Conservation (phyloP, 30 jellyfish, hydroid and myxozoan species). For the Haliclystus octoradiatus region DNA sequence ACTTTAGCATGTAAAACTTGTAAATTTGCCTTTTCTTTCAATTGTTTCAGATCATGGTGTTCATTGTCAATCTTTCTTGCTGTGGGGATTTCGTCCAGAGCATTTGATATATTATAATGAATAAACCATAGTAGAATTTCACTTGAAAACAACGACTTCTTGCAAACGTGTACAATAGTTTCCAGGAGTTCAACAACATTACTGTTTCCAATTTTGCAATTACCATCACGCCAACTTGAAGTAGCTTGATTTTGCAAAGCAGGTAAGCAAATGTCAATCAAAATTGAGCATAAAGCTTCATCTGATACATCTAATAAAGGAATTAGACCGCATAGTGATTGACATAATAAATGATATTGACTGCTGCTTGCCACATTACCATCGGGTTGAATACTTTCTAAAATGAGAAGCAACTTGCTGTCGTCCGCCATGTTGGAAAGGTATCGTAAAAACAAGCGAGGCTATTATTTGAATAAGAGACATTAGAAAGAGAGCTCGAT, state of each 20-base stretch:
- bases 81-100: background rate
- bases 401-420: too few relatives aligned
- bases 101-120: background rate
- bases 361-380: background rate
- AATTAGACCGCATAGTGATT: background rate
- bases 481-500: too few relatives aligned
- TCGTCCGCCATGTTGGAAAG: background rate
- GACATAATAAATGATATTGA: background rate
- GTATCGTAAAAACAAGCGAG: background rate
- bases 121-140: background rate
- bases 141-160: background rate
- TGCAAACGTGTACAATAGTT: background rate
- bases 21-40: too few relatives aligned
- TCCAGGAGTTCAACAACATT: background rate
- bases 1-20: too few relatives aligned
- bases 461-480: background rate
- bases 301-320: background rate
- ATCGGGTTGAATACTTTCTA: background rate
- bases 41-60: too few relatives aligned
- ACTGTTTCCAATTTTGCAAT: too few relatives aligned
- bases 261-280: background rate
- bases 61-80: too few relatives aligned
- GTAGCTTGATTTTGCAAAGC: too few relatives aligned
- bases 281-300: background rate
- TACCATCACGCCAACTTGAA: too few relatives aligned